phyloP scores from a whole-genome alignment of 2,888 invertebrate genomes.

The Cryptus viduatorius region DNA sequence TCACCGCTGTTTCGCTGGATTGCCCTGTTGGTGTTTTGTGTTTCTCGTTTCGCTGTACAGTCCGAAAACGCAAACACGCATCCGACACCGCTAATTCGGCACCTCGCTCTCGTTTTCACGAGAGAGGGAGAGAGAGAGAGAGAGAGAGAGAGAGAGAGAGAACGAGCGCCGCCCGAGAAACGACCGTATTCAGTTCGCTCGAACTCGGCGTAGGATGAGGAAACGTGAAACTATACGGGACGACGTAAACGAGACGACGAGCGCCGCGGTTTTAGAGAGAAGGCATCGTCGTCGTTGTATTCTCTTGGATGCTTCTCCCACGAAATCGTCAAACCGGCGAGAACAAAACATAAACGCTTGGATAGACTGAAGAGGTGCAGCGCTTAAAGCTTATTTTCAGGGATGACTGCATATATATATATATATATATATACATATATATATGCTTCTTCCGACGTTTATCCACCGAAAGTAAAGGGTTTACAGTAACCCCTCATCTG shows the following conservation, averaged over 20 bases:
- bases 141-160: constrained; percentile 48
- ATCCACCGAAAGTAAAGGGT: constrained; percentile 62
- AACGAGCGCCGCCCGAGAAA: constrained; percentile 40
- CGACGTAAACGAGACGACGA: constrained; percentile 46
- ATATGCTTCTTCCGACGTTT: constrained; percentile 17
- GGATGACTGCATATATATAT: constrained; percentile 60
- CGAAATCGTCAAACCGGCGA: constrained; percentile 55
- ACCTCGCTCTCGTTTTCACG: constrained; percentile 47
- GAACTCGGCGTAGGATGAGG: constrained; percentile 58
- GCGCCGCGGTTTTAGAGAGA: neutral
- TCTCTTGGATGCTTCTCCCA: constrained; percentile 15
- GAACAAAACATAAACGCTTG: constrained; percentile 49
- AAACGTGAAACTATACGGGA: constrained; percentile 67
- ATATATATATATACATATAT: neutral
- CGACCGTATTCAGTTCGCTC: constrained; percentile 71
- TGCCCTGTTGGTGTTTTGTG: constrained; percentile 42
- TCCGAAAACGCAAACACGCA: constrained; percentile 51
- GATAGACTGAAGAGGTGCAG: constrained; percentile 48
- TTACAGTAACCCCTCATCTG: constrained; percentile 40
- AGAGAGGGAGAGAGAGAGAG: constrained; percentile 42
- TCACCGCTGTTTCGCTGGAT: constrained; percentile 14
- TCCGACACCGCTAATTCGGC: constrained; percentile 64
- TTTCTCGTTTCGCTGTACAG: constrained; percentile 48
- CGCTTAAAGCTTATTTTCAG: constrained; percentile 63
- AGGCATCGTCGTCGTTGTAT: constrained; percentile 2